Percentiles rank a stretch among this genome's conserved stretches.
Conservation (phyloP, 2,888 invertebrate genomes). For the Choreutis nemorana region DNA sequence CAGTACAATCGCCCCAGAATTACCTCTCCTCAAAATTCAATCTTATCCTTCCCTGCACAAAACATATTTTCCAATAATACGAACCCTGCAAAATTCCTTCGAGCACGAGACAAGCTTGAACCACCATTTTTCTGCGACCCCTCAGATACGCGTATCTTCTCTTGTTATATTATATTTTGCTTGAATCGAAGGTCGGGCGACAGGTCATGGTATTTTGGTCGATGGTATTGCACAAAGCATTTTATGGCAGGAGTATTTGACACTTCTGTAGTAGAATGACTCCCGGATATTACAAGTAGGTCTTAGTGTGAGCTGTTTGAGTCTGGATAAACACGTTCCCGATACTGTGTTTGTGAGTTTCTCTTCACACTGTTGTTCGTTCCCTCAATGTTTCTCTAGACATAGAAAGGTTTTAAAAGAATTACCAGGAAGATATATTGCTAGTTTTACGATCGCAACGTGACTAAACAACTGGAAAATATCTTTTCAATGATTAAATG, state of each 20-base stretch:
- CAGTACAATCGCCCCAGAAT: slow-evolving; percentile 14
- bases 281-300: slow-evolving; percentile 32
- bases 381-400: too few relatives aligned
- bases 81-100: slow-evolving; percentile 17
- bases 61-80: slow-evolving; percentile 15
- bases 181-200: slow-evolving; percentile 10
- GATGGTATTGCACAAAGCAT: slow-evolving; percentile 19
- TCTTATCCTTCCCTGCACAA: slow-evolving; percentile 12
- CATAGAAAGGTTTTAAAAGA: too few relatives aligned
- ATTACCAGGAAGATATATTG: too few relatives aligned
- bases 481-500: too few relatives aligned
- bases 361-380: too few relatives aligned
- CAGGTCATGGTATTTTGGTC: slow-evolving; percentile 18
- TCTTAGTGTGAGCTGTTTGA: too few relatives aligned
- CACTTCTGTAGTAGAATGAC: slow-evolving; percentile 24
- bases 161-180: slow-evolving; percentile 10
- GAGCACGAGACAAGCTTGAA: slow-evolving; percentile 15
- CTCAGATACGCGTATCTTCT: slow-evolving; percentile 7
- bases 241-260: slow-evolving; percentile 26
- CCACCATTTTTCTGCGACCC: slow-evolving; percentile 20
- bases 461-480: too few relatives aligned
- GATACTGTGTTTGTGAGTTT: too few relatives aligned
- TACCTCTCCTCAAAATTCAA: slow-evolving; percentile 11
- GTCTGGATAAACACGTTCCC: too few relatives aligned
- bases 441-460: too few relatives aligned